phyloP scores from a whole-genome alignment of 2,888 invertebrate species.

The Leptopterna dolabrata region DNA sequence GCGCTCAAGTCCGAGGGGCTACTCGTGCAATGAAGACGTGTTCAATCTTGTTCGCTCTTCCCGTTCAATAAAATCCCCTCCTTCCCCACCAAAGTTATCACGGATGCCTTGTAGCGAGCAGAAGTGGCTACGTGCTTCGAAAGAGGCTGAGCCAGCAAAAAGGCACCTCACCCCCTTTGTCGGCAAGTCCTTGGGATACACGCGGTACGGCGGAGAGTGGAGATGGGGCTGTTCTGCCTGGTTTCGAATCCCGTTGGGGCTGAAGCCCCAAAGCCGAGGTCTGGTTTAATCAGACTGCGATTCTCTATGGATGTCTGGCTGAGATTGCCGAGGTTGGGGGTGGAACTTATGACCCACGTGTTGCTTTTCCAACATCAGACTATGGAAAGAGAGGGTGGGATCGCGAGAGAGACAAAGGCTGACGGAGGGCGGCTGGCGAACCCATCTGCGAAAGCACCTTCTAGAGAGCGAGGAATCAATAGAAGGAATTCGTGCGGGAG shows the following conservation, averaged over 20 bases:
- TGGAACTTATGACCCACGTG: conserved; percentile 1
- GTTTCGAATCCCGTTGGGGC: background rate
- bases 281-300: conserved; percentile 7
- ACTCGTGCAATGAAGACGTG: conserved; percentile 2
- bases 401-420: background rate
- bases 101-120: conserved; percentile 7
- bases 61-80: conserved; percentile 6
- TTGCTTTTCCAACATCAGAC: background rate
- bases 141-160: background rate
- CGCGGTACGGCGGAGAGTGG: no score
- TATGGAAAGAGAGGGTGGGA: background rate
- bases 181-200: background rate
- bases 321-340: background rate
- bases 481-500: background rate
- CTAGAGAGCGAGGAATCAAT: background rate
- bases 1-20: background rate
- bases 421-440: background rate
- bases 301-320: conserved; percentile 3
- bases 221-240: background rate
- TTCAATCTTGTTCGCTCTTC: conserved; percentile 1
- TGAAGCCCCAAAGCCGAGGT: background rate
- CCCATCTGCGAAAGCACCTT: background rate
- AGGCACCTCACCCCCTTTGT: background rate
- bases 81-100: background rate
- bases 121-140: conserved; percentile 6